Evolutionary conservation across 2,797 vertebrate species (phyloP).

Genomic region (Poeciliopsis paucimaculata): DNA sequence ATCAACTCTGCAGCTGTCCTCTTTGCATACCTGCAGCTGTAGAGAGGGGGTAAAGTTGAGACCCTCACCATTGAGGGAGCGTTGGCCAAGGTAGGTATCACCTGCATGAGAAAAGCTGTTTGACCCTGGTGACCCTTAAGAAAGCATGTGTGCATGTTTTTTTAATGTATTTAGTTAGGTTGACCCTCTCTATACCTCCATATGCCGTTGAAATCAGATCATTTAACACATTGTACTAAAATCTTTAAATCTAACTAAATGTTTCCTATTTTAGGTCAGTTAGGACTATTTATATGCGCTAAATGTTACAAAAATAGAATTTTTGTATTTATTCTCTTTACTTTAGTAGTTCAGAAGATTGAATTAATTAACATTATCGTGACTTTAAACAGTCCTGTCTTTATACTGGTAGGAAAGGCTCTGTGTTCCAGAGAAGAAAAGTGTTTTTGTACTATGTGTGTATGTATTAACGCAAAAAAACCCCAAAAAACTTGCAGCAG

Average conservation of each 20-base stretch:
- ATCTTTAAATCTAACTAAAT: neutral
- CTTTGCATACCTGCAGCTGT: slow-evolving; percentile 84
- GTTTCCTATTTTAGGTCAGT: neutral
- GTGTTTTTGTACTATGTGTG: neutral
- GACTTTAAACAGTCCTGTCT: neutral
- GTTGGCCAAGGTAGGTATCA: slow-evolving; percentile 82
- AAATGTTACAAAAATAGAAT: neutral
- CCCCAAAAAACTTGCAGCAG: neutral
- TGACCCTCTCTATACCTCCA: neutral
- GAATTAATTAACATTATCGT: neutral
- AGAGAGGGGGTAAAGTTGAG: slow-evolving; percentile 81
- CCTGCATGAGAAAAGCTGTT: slow-evolving; percentile 84
- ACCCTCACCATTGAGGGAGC: slow-evolving; percentile 83
- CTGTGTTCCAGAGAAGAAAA: neutral
- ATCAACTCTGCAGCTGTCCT: slow-evolving; percentile 62
- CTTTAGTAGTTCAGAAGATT: neutral
- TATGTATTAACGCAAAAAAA: neutral
- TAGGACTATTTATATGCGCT: neutral
- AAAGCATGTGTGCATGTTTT: slow-evolving; percentile 39
- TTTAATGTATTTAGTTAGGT: neutral
- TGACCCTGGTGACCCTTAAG: slow-evolving; percentile 84
- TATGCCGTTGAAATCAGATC: neutral
- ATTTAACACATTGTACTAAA: neutral
- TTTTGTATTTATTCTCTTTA: neutral
- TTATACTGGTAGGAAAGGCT: neutral